Percentiles rank a stretch among this genome's conserved stretches.
These are phyloP conservation scores for Australoheros facetus DNA, from an alignment of 2,797 vertebrate genomes.

Conservation along the genomic window DNA sequence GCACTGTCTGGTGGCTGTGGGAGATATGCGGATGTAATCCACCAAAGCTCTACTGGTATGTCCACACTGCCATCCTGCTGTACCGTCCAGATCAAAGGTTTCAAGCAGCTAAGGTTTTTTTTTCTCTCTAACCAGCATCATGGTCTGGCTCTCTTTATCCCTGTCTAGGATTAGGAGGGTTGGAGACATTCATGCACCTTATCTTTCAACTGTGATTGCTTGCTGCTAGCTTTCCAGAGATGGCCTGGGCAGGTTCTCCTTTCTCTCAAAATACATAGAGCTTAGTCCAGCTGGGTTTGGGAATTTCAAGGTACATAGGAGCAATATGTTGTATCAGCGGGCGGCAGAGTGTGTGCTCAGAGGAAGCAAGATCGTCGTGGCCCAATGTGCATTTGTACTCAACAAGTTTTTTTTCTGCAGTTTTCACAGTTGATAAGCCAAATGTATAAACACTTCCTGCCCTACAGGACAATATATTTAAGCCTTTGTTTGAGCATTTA, in stretches of 20 bases:
- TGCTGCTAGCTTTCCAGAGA: conserved; percentile 56
- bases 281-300: conserved; percentile 61
- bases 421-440: conserved; percentile 65
- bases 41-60: conserved; percentile 63
- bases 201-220: conserved; percentile 70
- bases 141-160: conserved; percentile 60
- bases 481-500: conserved; percentile 46
- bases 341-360: conserved; percentile 67
- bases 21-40: conserved; percentile 78
- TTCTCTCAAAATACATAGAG: conserved; percentile 65
- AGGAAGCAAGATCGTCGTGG: conserved; percentile 54
- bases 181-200: conserved; percentile 68
- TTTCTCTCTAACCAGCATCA: conserved; percentile 57
- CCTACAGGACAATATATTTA: conserved; percentile 57
- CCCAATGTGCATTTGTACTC: conserved; percentile 65
- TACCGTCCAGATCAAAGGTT: conserved; percentile 76
- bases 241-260: conserved; percentile 43
- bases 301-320: conserved; percentile 67
- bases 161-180: conserved; percentile 74
- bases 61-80: conserved; percentile 51
- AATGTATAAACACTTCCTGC: conserved; percentile 63
- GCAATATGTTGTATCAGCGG: conserved; percentile 66
- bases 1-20: conserved; percentile 54
- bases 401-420: conserved; percentile 55
- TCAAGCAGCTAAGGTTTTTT: conserved; percentile 56